These are phyloP conservation scores for Patella caerulea DNA, from an alignment of 2,888 invertebrate species.

Conservation along the genomic window DNA sequence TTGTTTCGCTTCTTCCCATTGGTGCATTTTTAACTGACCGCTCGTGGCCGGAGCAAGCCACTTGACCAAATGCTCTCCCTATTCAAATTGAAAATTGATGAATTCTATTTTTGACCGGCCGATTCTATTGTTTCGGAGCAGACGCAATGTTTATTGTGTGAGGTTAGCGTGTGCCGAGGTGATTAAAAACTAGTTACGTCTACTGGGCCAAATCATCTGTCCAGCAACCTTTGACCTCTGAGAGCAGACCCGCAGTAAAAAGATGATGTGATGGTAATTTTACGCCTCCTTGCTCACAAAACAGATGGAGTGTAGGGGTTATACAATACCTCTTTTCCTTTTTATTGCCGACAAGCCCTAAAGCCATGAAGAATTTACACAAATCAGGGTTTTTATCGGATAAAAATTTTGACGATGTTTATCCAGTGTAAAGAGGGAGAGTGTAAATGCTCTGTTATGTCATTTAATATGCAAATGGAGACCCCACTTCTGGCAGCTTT, in stretches of 20 bases:
- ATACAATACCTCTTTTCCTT: neutral
- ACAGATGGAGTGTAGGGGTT: neutral
- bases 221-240: neutral
- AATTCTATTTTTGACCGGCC: neutral
- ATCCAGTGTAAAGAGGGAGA: no score
- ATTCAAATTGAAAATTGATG: slow-evolving; percentile 9
- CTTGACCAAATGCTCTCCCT: neutral
- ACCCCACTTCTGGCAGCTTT: no score
- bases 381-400: no score
- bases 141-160: neutral
- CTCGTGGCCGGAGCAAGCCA: slow-evolving; percentile 6
- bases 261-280: neutral
- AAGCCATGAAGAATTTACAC: no score
- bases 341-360: neutral
- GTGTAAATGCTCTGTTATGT: no score
- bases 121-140: neutral
- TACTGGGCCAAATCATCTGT: neutral
- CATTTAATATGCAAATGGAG: no score
- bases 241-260: slow-evolving; percentile 4
- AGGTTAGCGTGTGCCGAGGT: neutral
- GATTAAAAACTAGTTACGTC: slow-evolving; percentile 13
- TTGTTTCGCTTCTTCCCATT: neutral
- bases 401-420: no score
- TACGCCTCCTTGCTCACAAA: neutral
- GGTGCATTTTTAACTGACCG: slow-evolving; percentile 1